Evolutionary conservation across 2,797 vertebrate genomes (phyloP).

Genomic region (Coendou prehensilis): DNA sequence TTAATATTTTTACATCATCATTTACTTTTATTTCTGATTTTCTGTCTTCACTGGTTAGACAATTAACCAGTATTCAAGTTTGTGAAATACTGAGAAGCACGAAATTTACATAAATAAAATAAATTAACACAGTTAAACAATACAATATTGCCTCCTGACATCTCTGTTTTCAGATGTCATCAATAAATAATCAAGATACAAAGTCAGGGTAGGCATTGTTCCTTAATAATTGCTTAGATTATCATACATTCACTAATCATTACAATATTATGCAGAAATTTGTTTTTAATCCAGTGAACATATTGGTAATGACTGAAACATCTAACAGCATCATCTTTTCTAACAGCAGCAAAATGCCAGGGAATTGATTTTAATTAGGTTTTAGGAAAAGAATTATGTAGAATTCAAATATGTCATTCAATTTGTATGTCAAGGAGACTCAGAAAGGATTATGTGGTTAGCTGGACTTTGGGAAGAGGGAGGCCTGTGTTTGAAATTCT

Average conservation of each 20-base stretch:
- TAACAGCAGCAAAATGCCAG: constrained; percentile 86
- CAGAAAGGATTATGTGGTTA: constrained; percentile 76
- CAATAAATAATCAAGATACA: constrained; percentile 84
- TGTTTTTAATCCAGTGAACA: constrained; percentile 88
- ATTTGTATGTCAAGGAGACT: constrained; percentile 83
- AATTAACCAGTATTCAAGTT: constrained; percentile 82
- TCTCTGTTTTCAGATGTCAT: constrained; percentile 81
- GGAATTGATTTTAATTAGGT: constrained; percentile 89
- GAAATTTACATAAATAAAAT: constrained; percentile 84
- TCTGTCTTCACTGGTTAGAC: constrained; percentile 72
- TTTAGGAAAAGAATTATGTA: constrained; percentile 80
- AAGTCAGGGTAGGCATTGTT: constrained; percentile 80
- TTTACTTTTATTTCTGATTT: constrained; percentile 75
- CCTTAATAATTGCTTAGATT: constrained; percentile 84
- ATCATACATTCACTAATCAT: constrained; percentile 83
- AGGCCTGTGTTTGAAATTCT: constrained; percentile 74
- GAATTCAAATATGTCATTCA: constrained; percentile 87
- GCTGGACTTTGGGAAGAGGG: constrained; percentile 81
- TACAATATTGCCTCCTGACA: constrained; percentile 75
- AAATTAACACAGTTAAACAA: constrained; percentile 77
- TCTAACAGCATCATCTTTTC: constrained; percentile 85
- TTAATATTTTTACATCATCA: constrained; percentile 80
- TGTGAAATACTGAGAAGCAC: constrained; percentile 78
- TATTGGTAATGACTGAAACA: constrained; percentile 89
- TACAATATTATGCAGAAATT: constrained; percentile 86